A percentile compares a stretch with the other conserved stretches of the same genome.
Conservation (phyloP, 2,888 invertebrate species). For the Dyspetes luteomarginatus region DNA sequence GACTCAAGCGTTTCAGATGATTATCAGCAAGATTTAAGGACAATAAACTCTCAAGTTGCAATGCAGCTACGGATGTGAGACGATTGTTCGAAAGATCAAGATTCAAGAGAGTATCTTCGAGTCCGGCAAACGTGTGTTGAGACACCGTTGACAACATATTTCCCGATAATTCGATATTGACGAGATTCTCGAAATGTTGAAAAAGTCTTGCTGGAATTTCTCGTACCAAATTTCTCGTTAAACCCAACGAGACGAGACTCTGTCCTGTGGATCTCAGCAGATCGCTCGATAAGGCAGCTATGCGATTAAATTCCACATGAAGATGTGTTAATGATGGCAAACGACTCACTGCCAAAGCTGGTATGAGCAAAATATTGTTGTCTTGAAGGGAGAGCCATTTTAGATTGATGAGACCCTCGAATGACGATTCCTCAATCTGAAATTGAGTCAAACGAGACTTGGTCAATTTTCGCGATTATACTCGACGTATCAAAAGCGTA, state of each 20-base stretch:
- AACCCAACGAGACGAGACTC: constrained; percentile 88
- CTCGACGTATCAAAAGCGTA: no score
- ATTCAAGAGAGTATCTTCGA: constrained; percentile 89
- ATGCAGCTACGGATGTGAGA: constrained; percentile 87
- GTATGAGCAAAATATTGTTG: constrained; percentile 94
- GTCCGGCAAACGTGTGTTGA: constrained; percentile 90
- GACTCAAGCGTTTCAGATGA: constrained; percentile 89
- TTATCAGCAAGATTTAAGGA: constrained; percentile 92
- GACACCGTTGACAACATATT: constrained; percentile 90
- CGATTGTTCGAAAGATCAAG: constrained; percentile 91
- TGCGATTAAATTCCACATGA: constrained; percentile 93
- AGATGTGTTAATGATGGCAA: constrained; percentile 89
- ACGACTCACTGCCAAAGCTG: constrained; percentile 92
- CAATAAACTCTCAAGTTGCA: constrained; percentile 87
- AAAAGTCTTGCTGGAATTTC: constrained; percentile 93
- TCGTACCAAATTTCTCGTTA: constrained; percentile 93
- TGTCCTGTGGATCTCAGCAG: constrained; percentile 90
- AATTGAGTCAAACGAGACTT: constrained; percentile 57
- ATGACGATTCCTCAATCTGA: constrained; percentile 94
- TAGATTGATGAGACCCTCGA: constrained; percentile 91
- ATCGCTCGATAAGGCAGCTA: constrained; percentile 92
- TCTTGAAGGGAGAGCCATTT: constrained; percentile 92
- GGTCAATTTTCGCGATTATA: no score
- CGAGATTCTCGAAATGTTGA: constrained; percentile 89
- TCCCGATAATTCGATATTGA: constrained; percentile 90